Conservation (phyloP, 2,113 vertebrate genomes). For the Siphamia tubifer region DNA sequence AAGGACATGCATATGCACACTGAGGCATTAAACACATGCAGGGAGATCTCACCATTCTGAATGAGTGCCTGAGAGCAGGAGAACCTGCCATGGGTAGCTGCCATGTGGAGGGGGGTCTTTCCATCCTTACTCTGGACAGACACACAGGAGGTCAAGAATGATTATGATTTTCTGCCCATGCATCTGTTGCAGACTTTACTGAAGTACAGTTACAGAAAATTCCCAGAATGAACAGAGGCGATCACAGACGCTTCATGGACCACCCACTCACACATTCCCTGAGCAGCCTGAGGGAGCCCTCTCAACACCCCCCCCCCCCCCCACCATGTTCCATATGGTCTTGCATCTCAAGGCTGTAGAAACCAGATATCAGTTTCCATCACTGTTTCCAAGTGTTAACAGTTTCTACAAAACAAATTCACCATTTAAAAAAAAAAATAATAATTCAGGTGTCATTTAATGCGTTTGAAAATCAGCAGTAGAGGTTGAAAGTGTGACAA, state of each 20-base stretch:
- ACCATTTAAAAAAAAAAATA: no score
- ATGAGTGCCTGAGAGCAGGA: conserved; percentile 98
- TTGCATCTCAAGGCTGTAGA: conserved; percentile 47
- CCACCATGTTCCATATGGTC: conserved; percentile 55
- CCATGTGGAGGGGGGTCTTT: conserved; percentile 97
- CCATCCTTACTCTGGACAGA: conserved; percentile 92
- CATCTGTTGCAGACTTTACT: background rate
- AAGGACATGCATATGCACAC: background rate
- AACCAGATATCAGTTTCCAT: conserved; percentile 53
- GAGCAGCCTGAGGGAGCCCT: conserved; percentile 63
- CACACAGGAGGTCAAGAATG: background rate
- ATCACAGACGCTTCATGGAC: background rate
- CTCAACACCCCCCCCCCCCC: conserved; percentile 5
- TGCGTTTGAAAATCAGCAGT: no score
- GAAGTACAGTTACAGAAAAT: background rate
- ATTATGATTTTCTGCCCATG: background rate
- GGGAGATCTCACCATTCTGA: conserved; percentile 87
- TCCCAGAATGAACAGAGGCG: conserved; percentile 3
- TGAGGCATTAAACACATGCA: background rate
- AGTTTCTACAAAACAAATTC: no score
- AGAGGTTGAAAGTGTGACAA: no score
- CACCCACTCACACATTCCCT: conserved; percentile 20
- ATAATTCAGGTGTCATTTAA: no score
- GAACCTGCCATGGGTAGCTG: conserved; percentile 95
- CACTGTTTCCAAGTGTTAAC: conserved; percentile 33